A percentile compares a stretch with the other conserved stretches of the same genome.
Evolutionary conservation across 2,888 invertebrate species (phyloP).

Genomic region (Andrena camellia): DNA sequence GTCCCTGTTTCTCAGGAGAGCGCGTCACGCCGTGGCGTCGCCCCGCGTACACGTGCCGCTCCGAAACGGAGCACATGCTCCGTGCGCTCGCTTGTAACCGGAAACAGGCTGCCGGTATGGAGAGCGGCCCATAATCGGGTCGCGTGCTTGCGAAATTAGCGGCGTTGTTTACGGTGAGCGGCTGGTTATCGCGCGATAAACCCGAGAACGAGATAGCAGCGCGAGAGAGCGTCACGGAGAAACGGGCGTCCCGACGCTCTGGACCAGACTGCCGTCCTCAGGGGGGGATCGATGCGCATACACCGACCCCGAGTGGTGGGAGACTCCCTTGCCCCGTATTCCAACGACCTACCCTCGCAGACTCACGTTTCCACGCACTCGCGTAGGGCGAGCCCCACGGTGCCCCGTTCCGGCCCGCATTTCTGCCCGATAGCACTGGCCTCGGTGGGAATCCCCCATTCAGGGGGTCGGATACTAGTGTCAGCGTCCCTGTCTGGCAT

Average conservation of each 20-base stretch:
- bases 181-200: background rate
- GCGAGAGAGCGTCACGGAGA: conserved; percentile 31
- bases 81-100: conserved; percentile 36
- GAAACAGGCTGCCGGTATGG: conserved; percentile 18
- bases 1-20: conserved; percentile 44
- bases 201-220: background rate
- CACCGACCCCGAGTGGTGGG: conserved; percentile 57
- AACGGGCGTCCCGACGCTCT: conserved; percentile 76
- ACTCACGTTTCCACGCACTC: conserved; percentile 43
- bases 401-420: background rate
- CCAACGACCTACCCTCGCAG: conserved; percentile 62
- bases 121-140: conserved; percentile 38
- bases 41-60: conserved; percentile 48
- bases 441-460: conserved; percentile 14
- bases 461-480: conserved; percentile 6
- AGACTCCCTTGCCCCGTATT: conserved; percentile 67
- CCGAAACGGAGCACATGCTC: conserved; percentile 41
- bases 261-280: conserved; percentile 82
- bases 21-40: conserved; percentile 32
- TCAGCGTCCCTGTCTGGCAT: background rate
- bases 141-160: conserved; percentile 10
- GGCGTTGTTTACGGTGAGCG: conserved; percentile 16
- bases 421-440: conserved; percentile 26
- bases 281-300: conserved; percentile 79
- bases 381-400: conserved; percentile 52